Evolutionary conservation across 1,140 invertebrate genomes (phyloP), one percentile per base, ranked within the genome.

Genomic region (Chironomus tepperi): DNA sequence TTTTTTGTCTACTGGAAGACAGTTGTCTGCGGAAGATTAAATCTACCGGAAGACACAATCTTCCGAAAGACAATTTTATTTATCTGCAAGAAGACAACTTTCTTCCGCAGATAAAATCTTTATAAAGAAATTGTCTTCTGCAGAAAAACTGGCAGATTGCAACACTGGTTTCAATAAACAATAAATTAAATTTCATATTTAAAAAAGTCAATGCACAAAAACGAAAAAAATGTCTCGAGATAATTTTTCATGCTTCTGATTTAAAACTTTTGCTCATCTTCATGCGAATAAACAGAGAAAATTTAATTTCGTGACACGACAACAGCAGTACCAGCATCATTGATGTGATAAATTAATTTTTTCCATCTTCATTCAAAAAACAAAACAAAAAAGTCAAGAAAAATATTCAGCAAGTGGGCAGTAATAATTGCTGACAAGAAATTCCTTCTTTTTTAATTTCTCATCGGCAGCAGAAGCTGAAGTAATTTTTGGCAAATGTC

Each of bases 311-410:
- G 15, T 47, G 43, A 47, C 42, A 43, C 43, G 43, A 15, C 9
- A 57, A n/a, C 47, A 57, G 47, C 47, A 57, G 12, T 1, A 57
- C 15, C 47, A 57, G 47, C 47, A 57, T 12, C 47, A 57, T 57
- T 57, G 47, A 57, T n/a, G 47, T 57, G 47, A 57, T 57, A 57
- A 57, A 57, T 57, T 57, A 57, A 57, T 57, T 57, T 57, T 57
- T 57, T 57, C 47, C 12, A n/a, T 57, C 24, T 34, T 34, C 24
- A 34, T 34, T 34, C 24, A 34, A 1, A 34, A 34, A 34, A 34
- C 24, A 34, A 34, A 34, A 34, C 24, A 34, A 34, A 34, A n/a
- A 34, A 34, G 24, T 34, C 5, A 34, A 34, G 24, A 34, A 57
- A 15, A n/a, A 5, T 57, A 12, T 57, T 12, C 8, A 15, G 10